Evolutionary conservation across 2,888 invertebrate genomes (phyloP).

Genomic region (Imbricaverruca yamaguchii): DNA sequence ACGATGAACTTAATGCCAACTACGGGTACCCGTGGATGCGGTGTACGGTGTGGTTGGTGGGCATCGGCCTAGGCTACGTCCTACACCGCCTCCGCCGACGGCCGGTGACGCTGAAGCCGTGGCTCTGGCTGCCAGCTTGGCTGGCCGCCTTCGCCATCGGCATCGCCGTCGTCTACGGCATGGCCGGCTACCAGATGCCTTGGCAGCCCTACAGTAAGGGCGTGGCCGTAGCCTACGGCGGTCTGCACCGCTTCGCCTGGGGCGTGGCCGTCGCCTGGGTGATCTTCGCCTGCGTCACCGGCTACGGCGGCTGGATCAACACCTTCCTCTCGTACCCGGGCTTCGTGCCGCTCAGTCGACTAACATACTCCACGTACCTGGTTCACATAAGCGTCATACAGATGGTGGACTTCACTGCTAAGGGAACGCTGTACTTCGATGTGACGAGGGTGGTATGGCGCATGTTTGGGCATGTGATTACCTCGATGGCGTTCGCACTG

Average conservation of each 20-base stretch:
- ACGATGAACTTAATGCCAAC: background rate
- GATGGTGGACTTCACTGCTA: background rate
- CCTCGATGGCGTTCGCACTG: conserved; percentile 26
- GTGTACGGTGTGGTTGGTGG: conserved; percentile 24
- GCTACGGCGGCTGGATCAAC: conserved; percentile 55
- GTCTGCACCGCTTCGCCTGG: conserved; percentile 60
- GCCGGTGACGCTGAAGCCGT: conserved; percentile 1
- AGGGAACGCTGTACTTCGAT: background rate
- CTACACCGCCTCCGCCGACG: background rate
- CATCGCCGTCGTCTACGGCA: conserved; percentile 66
- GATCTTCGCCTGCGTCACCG: conserved; percentile 61
- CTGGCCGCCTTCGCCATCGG: conserved; percentile 56
- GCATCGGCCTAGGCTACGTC: conserved; percentile 25
- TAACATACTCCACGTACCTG: conserved; percentile 60
- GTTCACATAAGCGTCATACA: background rate
- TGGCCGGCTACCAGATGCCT: conserved; percentile 48
- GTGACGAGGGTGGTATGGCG: background rate
- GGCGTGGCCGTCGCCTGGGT: conserved; percentile 62
- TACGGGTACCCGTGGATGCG: conserved; percentile 23
- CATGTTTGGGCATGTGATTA: background rate
- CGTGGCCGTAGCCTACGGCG: conserved; percentile 57
- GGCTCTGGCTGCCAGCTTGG: conserved; percentile 52
- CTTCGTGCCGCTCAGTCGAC: conserved; percentile 56
- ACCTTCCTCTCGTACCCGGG: conserved; percentile 52
- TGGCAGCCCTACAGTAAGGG: conserved; percentile 37